Conservation (phyloP, 2,113 vertebrate species). For the Sakesphorus luctuosus region DNA sequence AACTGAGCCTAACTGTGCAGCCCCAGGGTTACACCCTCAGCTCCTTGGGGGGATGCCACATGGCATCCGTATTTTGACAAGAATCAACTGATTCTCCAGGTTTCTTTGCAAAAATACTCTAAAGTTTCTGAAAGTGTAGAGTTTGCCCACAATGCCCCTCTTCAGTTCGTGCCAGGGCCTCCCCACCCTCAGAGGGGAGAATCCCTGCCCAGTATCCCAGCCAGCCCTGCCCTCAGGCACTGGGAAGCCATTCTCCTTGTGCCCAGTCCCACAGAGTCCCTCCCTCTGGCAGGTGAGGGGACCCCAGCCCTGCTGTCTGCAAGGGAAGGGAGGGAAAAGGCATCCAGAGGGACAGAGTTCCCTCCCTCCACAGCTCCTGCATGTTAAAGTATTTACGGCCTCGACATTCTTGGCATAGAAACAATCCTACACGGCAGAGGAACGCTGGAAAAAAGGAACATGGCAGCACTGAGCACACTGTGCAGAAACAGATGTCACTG, state of each 20-base stretch:
- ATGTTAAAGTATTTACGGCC: conserved; percentile 35
- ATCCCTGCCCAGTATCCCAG: background rate
- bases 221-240: background rate
- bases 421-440: background rate
- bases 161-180: background rate
- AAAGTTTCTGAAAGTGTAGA: background rate
- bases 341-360: background rate
- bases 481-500: background rate
- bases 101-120: background rate
- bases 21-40: background rate
- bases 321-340: background rate
- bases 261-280: background rate
- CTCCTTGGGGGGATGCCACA: background rate
- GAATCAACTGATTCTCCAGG: background rate
- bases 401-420: background rate
- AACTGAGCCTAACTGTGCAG: background rate
- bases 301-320: background rate
- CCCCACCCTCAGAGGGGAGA: background rate
- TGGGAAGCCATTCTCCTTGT: background rate
- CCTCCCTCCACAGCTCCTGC: conserved; percentile 1
- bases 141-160: background rate
- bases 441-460: conserved; percentile 35
- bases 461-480: fast-evolving
- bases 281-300: background rate
- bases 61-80: background rate